These are phyloP conservation scores for Anagrus nilaparvatae DNA, from an alignment of 1,140 invertebrate genomes.

Conservation along the genomic window DNA sequence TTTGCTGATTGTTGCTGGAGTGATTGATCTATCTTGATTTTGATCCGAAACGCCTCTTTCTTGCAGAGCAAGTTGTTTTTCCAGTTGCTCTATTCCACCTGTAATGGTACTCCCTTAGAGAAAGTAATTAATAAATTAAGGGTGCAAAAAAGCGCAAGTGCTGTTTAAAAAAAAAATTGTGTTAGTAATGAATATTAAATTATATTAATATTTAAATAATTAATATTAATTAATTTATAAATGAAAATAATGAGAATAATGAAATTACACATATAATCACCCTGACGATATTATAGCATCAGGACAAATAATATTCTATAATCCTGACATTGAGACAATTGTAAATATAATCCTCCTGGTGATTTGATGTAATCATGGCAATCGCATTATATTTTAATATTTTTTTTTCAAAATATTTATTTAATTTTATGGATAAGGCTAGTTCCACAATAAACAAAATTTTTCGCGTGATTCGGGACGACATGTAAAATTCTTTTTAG, in stretches of 20 bases:
- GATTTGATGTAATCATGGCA: no score
- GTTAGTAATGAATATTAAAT: constrained; percentile 5
- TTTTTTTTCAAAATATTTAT: no score
- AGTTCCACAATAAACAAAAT: no score
- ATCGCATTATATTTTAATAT: no score
- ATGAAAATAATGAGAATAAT: background rate
- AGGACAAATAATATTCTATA: no score
- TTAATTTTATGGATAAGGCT: no score
- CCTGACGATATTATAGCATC: background rate
- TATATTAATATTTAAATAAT: constrained; percentile 12
- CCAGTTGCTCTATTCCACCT: constrained; percentile 70
- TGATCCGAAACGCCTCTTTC: constrained; percentile 35
- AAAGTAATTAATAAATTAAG: no score
- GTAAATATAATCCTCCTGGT: no score
- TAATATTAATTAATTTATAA: constrained; percentile 3
- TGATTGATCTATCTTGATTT: constrained; percentile 21
- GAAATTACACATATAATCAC: background rate
- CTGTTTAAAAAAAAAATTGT: constrained; percentile 8
- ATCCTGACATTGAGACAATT: no score
- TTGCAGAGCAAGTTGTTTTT: constrained; percentile 59
- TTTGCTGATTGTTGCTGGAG: constrained; percentile 56
- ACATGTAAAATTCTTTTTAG: no score
- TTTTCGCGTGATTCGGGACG: no score
- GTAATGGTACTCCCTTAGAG: constrained; percentile 5
- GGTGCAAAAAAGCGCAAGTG: no score